phyloP scores from a whole-genome alignment of 2,797 vertebrate species.

The Diplodus puntazzo region DNA sequence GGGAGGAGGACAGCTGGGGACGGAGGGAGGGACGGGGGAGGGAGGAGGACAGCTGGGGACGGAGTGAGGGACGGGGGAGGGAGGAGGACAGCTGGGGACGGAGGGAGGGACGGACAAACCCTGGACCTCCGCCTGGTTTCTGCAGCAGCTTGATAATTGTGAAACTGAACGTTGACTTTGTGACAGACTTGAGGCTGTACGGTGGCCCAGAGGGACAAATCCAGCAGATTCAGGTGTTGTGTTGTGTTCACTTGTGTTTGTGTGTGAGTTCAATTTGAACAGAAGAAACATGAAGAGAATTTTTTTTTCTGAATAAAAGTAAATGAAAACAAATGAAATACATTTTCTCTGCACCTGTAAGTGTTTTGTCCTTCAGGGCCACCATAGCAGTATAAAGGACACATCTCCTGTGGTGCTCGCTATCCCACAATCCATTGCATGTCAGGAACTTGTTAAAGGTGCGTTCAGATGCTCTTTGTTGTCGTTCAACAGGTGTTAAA shows the following conservation, averaged over 20 bases:
- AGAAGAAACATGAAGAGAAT: too few species aligned
- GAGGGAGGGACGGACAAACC: background rate
- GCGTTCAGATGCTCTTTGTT: background rate
- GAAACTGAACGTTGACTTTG: background rate
- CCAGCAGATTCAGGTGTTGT: too few species aligned
- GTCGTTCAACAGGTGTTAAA: too few species aligned
- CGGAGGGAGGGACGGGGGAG: background rate
- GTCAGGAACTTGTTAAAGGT: background rate
- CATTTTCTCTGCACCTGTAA: too few species aligned
- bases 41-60: background rate
- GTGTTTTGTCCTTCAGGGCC: conserved; percentile 8
- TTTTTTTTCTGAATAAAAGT: too few species aligned
- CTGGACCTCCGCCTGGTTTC: background rate
- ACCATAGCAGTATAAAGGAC: background rate
- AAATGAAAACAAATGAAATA: background rate
- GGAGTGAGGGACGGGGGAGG: background rate
- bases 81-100: background rate
- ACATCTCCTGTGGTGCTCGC: background rate
- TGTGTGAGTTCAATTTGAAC: too few species aligned
- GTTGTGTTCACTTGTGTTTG: too few species aligned
- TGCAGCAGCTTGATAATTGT: background rate
- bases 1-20: background rate
- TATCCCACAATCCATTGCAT: conserved; percentile 6
- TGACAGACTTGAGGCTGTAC: background rate
- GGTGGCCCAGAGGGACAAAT: conserved; percentile 8